Evolutionary conservation across 2,797 vertebrate species (phyloP), one percentile per base, ranked within the genome.

Genomic region (Molossus alvarezi): DNA sequence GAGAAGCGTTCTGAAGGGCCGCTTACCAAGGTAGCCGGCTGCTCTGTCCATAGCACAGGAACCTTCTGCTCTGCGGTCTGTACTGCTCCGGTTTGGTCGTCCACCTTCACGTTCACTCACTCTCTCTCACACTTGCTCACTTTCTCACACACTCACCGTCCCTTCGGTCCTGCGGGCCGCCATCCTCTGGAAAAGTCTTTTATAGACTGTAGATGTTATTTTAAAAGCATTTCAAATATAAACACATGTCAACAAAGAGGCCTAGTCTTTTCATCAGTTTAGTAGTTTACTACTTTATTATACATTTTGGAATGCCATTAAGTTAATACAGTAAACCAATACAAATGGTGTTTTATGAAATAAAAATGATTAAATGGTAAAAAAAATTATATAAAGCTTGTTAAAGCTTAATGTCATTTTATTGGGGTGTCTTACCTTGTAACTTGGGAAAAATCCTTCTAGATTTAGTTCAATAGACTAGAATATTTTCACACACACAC

Each of bases 381-480:
- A 82, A 67, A 76, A 45, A 25, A 76, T 27, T 18, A 41, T 94
- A 76, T 89, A 29, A 1, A 71, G 1, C 13, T 60, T 86, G 2
- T 77, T 55, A 37, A 41, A 11, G 2, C 80, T 79, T 37, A 65
- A 29, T 67, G 6, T 65, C 6, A 72, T 90, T 84, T 64, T 64
- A 73, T n/a, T 58, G 13, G 7, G 3, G 11, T 90, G 62, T 81
- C 23, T 83, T 58, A 9, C 20, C 5, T 86, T 82, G 1, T 72
- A 90, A 91, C n/a, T 77, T 2, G 12, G 23, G 20, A 64, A 94
- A 69, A 27, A 0, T 2, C 3, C 9, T n/a, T 25, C 37, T 57
- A 65, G 25, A 92, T 80, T 94, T 93, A 90, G 5, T 77, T 95
- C 29, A 91, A n/a, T 62, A 80, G 13, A 67, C 6, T 62, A 72